phyloP scores from a whole-genome alignment of 2,113 vertebrate species.

The Pampusana beccarii region DNA sequence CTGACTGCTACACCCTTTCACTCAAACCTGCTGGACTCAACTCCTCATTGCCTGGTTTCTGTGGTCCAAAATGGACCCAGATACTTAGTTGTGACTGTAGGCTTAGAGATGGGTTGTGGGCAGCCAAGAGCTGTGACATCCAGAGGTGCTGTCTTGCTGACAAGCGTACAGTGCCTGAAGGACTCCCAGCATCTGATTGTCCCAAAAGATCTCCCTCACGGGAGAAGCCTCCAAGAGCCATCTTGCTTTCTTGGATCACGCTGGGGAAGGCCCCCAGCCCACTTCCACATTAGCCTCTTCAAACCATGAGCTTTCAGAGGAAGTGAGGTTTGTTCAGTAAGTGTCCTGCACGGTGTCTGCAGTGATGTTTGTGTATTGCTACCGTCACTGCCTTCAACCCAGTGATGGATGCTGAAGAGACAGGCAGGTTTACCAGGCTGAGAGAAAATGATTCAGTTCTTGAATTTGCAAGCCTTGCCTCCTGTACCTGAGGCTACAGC shows the following conservation, averaged over 20 bases:
- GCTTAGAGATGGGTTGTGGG: neutral
- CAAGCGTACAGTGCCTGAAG: neutral
- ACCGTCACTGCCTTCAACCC: neutral
- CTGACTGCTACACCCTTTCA: neutral
- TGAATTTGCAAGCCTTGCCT: neutral
- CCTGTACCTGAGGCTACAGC: neutral
- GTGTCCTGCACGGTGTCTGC: neutral
- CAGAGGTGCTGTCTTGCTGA: neutral
- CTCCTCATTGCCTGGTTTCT: neutral
- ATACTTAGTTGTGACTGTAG: neutral
- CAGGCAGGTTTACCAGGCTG: neutral
- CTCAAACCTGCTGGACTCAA: neutral
- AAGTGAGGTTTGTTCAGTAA: neutral
- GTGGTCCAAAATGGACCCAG: constrained; percentile 9
- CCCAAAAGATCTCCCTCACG: neutral
- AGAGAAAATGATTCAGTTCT: neutral
- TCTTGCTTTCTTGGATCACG: neutral
- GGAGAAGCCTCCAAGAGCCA: neutral
- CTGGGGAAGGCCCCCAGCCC: neutral
- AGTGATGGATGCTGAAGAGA: neutral
- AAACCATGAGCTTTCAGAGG: neutral
- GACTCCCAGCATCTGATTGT: neutral
- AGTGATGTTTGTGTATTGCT: neutral
- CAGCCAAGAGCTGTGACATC: neutral
- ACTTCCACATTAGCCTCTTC: neutral